Conservation (phyloP, 2,797 vertebrate genomes). For the Oceanodroma leucorhoa region DNA sequence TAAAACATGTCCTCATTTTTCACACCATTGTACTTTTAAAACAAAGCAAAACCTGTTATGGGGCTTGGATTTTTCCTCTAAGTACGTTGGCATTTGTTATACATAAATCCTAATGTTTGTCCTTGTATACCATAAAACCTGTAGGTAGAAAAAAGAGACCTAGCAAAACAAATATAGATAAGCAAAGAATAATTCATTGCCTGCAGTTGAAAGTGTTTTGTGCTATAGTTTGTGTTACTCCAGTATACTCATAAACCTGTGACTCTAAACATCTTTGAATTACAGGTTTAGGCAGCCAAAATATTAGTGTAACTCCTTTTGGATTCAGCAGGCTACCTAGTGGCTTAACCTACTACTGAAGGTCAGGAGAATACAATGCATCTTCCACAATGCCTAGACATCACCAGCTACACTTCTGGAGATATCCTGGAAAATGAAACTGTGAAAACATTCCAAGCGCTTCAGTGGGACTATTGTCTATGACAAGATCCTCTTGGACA, state of each 20-base stretch:
- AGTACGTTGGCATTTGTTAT: neutral
- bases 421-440: conserved; percentile 33
- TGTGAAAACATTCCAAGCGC: conserved; percentile 27
- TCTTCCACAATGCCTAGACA: conserved; percentile 14
- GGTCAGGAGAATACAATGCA: conserved; percentile 12
- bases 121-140: neutral
- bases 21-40: neutral
- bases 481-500: conserved; percentile 17
- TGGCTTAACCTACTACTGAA: conserved; percentile 29
- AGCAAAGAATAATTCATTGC: conserved; percentile 8
- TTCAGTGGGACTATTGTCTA: conserved; percentile 8
- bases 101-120: conserved; percentile 2
- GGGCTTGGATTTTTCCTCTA: conserved; percentile 6
- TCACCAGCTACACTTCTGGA: neutral
- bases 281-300: conserved; percentile 16
- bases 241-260: neutral
- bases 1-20: conserved; percentile 15
- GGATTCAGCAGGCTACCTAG: neutral
- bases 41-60: conserved; percentile 2
- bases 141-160: neutral
- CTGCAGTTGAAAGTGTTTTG: neutral
- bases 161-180: neutral
- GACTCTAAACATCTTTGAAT: conserved; percentile 3
- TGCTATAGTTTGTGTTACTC: neutral
- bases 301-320: conserved; percentile 26